phyloP scores from a whole-genome alignment of 2,888 invertebrate genomes.

The Deroplatys truncata region DNA sequence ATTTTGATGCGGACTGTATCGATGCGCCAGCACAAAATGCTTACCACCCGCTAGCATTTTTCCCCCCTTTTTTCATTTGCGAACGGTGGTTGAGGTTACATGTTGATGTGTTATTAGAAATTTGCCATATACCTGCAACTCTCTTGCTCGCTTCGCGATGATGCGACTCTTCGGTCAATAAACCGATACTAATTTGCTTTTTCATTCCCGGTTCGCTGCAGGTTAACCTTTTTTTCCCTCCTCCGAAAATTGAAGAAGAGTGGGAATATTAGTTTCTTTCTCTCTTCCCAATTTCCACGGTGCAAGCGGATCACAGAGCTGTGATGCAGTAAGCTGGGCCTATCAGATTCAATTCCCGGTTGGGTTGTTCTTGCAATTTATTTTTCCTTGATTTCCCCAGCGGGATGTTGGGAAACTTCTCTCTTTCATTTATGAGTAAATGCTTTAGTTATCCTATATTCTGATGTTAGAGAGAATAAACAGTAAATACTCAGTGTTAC shows the following conservation, averaged over 20 bases:
- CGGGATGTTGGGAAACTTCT: background rate
- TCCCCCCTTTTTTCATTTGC: background rate
- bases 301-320: background rate
- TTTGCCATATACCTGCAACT: background rate
- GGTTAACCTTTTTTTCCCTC: background rate
- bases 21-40: background rate
- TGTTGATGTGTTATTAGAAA: background rate
- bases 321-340: background rate
- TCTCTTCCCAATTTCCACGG: background rate
- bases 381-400: background rate
- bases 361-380: background rate
- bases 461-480: background rate
- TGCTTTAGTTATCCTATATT: background rate
- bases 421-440: background rate
- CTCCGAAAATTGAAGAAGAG: background rate
- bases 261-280: background rate
- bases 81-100: background rate
- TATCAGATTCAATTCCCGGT: background rate
- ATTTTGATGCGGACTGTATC: background rate
- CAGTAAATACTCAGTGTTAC: too few species aligned
- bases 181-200: conserved; percentile 10
- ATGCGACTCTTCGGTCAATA: conserved; percentile 6
- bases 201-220: background rate
- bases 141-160: background rate
- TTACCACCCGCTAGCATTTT: background rate